Evolutionary conservation across 1,140 invertebrate genomes (phyloP).

Genomic region (Platyura marginata): DNA sequence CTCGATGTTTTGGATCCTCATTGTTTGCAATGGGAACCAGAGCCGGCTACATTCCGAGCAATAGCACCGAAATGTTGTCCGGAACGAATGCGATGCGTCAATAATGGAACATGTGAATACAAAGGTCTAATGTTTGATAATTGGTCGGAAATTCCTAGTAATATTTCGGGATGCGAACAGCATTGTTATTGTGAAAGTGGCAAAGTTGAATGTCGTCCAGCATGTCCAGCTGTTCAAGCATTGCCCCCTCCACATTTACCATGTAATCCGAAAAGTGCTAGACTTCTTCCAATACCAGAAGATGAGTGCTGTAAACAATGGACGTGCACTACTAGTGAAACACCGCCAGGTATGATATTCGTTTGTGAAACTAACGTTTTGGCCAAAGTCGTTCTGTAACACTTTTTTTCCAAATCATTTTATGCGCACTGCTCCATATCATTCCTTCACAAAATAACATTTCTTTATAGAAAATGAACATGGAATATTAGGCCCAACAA

Average conservation of each 20-base stretch:
- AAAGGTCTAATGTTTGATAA: constrained; percentile 45
- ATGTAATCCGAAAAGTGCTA: constrained; percentile 44
- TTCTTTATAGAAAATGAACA: constrained; percentile 10
- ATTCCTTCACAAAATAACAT: constrained; percentile 16
- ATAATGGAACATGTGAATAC: constrained; percentile 58
- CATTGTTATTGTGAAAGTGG: constrained; percentile 74
- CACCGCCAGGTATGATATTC: not conserved
- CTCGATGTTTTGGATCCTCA: constrained; percentile 62
- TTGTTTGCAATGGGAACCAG: constrained; percentile 69
- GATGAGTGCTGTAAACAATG: constrained; percentile 65
- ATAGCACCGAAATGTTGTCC: constrained; percentile 68
- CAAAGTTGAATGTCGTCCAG: constrained; percentile 60
- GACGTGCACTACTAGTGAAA: constrained; percentile 33
- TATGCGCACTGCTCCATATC: constrained; percentile 7
- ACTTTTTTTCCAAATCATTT: not conserved
- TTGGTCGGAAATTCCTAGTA: constrained; percentile 43
- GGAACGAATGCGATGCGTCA: constrained; percentile 49
- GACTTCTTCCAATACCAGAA: constrained; percentile 44
- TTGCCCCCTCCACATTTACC: constrained; percentile 49
- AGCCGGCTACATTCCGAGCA: constrained; percentile 47
- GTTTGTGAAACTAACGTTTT: not conserved
- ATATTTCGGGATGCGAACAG: constrained; percentile 57
- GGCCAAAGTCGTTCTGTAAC: not conserved
- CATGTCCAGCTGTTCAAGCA: constrained; percentile 54
- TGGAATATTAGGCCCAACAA: constrained; percentile 8